Evolutionary conservation across 2,888 invertebrate genomes (phyloP).

Genomic region (Colostygia pectinataria): DNA sequence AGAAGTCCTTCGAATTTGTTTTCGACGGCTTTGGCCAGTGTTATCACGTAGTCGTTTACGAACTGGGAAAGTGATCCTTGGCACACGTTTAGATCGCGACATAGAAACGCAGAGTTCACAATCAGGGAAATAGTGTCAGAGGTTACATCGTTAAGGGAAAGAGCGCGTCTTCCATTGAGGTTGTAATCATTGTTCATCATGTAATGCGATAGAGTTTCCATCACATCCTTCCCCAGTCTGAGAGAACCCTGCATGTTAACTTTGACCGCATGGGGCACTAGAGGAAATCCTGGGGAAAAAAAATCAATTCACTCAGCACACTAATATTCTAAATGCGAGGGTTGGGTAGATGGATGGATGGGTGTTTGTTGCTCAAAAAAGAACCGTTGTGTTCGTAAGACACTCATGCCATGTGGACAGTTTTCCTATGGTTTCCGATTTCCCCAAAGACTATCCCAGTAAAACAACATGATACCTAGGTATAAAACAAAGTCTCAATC

Average conservation of each 20-base stretch:
- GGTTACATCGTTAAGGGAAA: neutral
- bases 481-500: too few species aligned
- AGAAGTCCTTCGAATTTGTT: conserved; percentile 45
- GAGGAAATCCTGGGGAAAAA: conserved; percentile 20
- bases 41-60: conserved; percentile 54
- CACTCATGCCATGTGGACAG: too few species aligned
- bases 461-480: too few species aligned
- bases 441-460: too few species aligned
- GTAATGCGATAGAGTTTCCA: conserved; percentile 51
- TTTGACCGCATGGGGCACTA: conserved; percentile 45
- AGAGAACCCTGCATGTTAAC: conserved; percentile 63
- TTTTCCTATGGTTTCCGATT: too few species aligned
- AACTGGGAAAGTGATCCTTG: conserved; percentile 40
- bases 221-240: conserved; percentile 60
- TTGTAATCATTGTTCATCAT: conserved; percentile 33
- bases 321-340: too few species aligned
- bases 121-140: conserved; percentile 40
- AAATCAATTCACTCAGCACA: too few species aligned
- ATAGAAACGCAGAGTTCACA: conserved; percentile 49
- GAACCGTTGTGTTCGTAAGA: neutral
- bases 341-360: neutral
- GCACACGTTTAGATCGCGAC: conserved; percentile 54
- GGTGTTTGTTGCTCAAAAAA: too few species aligned
- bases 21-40: conserved; percentile 48
- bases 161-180: conserved; percentile 7